These are phyloP conservation scores for Discoglossus pictus DNA, from an alignment of 2,797 vertebrate genomes.

Conservation along the genomic window DNA sequence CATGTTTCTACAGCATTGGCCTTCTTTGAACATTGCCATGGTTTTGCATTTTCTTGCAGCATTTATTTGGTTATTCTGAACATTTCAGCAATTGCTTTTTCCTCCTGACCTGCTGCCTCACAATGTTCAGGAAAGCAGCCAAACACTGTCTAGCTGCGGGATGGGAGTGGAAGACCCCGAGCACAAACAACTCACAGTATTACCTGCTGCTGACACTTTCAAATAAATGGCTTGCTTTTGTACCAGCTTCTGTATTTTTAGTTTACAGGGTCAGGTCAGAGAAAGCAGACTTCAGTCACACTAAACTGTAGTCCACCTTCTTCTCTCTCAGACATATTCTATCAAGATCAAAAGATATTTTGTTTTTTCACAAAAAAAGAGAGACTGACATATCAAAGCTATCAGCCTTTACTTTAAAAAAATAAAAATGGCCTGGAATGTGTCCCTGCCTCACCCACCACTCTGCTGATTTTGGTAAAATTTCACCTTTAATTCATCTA, in stretches of 20 bases:
- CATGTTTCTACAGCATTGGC: no score
- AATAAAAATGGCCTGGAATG: no score
- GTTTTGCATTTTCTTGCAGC: neutral
- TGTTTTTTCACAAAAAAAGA: no score
- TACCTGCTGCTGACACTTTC: slow-evolving; percentile 30
- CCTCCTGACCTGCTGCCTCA: slow-evolving; percentile 28
- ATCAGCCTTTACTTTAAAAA: no score
- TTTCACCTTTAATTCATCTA: no score
- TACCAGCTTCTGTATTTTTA: slow-evolving; percentile 27
- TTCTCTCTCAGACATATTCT: slow-evolving; percentile 6
- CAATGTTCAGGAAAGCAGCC: slow-evolving; percentile 36
- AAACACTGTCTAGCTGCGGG: slow-evolving; percentile 25
- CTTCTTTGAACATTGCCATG: neutral
- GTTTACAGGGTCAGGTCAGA: neutral
- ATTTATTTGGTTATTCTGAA: slow-evolving; percentile 33
- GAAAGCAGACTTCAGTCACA: slow-evolving; percentile 7
- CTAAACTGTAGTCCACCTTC: neutral
- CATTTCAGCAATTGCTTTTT: slow-evolving; percentile 36
- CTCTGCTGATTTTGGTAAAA: no score
- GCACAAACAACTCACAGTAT: slow-evolving; percentile 11
- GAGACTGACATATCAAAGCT: no score
- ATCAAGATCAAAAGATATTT: slow-evolving; percentile 5
- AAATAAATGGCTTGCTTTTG: slow-evolving; percentile 17
- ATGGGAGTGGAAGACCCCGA: slow-evolving; percentile 17
- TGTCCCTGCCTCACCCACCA: no score